Percentiles rank a stretch among this genome's conserved stretches.
These are phyloP conservation scores for Selene dorsalis DNA, from an alignment of 2,797 vertebrate genomes.

Conservation along the genomic window DNA sequence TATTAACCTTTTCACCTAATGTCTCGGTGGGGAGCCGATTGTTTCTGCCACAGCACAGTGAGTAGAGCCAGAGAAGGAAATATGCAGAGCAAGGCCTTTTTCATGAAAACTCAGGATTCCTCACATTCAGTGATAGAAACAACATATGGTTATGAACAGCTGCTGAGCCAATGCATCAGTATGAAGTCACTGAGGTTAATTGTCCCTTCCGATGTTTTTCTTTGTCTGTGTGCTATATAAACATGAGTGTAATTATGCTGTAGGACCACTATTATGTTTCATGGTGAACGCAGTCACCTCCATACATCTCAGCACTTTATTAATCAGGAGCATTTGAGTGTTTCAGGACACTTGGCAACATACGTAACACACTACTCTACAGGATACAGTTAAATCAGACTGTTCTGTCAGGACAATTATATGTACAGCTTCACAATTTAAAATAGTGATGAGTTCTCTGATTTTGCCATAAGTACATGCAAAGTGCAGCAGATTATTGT, in stretches of 20 bases:
- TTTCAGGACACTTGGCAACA: conserved; percentile 17
- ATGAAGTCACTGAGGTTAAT: conserved; percentile 69
- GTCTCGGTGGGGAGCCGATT: conserved; percentile 51
- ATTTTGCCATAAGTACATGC: background rate
- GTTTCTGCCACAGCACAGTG: conserved; percentile 55
- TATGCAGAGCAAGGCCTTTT: conserved; percentile 10
- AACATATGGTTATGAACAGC: conserved; percentile 62
- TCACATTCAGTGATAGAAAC: conserved; percentile 46
- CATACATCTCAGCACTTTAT: conserved; percentile 45
- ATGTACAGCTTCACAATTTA: background rate
- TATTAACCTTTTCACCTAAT: conserved; percentile 53
- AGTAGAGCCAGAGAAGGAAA: conserved; percentile 28
- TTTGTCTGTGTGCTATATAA: conserved; percentile 56
- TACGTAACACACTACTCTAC: background rate
- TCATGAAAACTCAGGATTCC: conserved; percentile 32
- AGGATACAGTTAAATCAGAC: background rate
- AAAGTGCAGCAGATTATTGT: conserved; percentile 27
- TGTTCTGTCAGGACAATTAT: background rate
- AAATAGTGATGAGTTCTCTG: background rate
- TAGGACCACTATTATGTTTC: conserved; percentile 49
- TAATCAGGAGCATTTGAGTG: conserved; percentile 38
- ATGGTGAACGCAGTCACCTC: conserved; percentile 43
- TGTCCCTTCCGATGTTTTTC: conserved; percentile 62
- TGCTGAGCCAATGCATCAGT: conserved; percentile 49
- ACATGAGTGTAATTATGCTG: conserved; percentile 59